Conservation (phyloP, 2,888 invertebrate species). For the Pasiphila rectangulata region DNA sequence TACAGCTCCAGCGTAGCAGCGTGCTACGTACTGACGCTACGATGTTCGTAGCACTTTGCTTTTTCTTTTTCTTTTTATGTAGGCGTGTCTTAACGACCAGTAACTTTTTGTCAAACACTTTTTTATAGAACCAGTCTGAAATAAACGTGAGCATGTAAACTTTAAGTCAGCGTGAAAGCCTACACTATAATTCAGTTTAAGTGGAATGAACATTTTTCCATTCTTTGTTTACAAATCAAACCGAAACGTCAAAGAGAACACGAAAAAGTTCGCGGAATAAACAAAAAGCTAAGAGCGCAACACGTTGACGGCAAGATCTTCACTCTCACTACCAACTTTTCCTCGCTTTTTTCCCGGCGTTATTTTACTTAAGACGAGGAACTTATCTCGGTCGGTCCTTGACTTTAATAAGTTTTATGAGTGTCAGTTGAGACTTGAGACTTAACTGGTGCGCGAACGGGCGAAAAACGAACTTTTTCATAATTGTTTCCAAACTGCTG, state of each 20-base stretch:
- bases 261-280: constrained; percentile 50
- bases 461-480: constrained; percentile 76
- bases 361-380: constrained; percentile 80
- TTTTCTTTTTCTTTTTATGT: constrained; percentile 13
- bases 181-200: too few species aligned
- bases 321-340: constrained; percentile 73
- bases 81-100: background rate
- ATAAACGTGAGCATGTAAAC: too few species aligned
- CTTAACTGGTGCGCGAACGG: constrained; percentile 76
- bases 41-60: constrained; percentile 39
- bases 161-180: too few species aligned
- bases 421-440: constrained; percentile 77
- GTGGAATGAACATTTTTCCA: too few species aligned
- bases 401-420: constrained; percentile 81
- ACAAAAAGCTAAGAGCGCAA: constrained; percentile 54
- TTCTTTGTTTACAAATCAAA: constrained; percentile 8
- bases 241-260: constrained; percentile 32
- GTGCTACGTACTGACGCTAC: constrained; percentile 52
- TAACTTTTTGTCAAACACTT: background rate
- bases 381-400: constrained; percentile 80
- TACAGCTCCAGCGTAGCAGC: constrained; percentile 36
- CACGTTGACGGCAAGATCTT: constrained; percentile 65
- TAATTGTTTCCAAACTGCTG: constrained; percentile 75
- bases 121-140: background rate
- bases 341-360: constrained; percentile 73